phyloP scores from a whole-genome alignment of 2,113 vertebrate genomes.

The Ammodramus savannarum region DNA sequence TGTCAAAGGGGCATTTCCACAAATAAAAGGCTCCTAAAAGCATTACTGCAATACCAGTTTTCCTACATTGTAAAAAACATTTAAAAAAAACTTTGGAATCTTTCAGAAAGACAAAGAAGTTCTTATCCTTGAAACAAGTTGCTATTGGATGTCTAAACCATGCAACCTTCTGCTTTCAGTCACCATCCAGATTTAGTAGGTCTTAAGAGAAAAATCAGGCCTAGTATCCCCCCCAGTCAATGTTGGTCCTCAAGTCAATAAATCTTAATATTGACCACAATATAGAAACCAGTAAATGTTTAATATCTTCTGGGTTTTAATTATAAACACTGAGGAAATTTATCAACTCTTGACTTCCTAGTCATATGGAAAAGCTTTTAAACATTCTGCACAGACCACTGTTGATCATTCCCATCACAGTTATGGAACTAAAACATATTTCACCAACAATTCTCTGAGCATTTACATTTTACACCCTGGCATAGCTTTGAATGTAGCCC shows the following conservation, averaged over 20 bases:
- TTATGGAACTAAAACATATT: background rate
- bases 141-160: background rate
- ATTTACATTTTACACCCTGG: background rate
- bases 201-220: constrained; percentile 6
- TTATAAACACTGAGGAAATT: constrained; percentile 62
- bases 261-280: constrained; percentile 63
- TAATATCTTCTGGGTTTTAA: constrained; percentile 67
- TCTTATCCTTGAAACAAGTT: background rate
- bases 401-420: background rate
- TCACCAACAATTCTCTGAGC: background rate
- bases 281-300: constrained; percentile 54
- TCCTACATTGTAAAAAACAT: background rate
- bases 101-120: background rate
- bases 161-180: constrained; percentile 15
- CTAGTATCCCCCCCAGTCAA: background rate
- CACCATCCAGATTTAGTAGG: constrained; percentile 10
- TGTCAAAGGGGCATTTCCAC: background rate
- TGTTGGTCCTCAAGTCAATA: constrained; percentile 51
- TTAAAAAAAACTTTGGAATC: background rate
- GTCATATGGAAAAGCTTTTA: constrained; percentile 72
- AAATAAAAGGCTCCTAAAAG: background rate
- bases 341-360: constrained; percentile 63
- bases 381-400: constrained; percentile 8
- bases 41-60: background rate
- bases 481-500: background rate